Evolutionary conservation across 1,140 invertebrate species (phyloP).

Genomic region (Platorchestia sp.): DNA sequence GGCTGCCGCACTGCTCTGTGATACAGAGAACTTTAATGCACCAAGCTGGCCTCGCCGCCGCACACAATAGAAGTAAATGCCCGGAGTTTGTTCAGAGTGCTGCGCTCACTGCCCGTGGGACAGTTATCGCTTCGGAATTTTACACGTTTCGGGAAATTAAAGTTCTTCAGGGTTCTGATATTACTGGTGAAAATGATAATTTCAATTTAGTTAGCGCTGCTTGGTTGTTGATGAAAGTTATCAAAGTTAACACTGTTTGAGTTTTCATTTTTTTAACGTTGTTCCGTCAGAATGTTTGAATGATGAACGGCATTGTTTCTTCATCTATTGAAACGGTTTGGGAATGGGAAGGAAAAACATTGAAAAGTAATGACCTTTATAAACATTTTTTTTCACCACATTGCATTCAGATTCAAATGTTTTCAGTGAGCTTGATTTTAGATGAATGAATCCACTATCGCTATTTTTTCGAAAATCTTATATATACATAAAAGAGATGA

Average conservation of each 20-base stretch:
- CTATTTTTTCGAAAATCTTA: too few relatives aligned
- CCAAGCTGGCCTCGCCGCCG: not conserved
- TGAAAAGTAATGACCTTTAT: not conserved
- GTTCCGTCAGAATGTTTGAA: not conserved
- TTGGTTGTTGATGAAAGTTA: not conserved
- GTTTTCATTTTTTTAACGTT: not conserved
- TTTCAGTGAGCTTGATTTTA: too few relatives aligned
- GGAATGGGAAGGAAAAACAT: not conserved
- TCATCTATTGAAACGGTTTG: not conserved
- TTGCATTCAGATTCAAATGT: not conserved
- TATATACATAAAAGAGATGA: too few relatives aligned
- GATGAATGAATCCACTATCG: too few relatives aligned
- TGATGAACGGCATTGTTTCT: not conserved
- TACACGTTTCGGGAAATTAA: not conserved
- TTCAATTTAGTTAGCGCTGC: not conserved
- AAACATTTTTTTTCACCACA: not conserved
- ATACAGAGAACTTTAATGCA: conserved; percentile 16
- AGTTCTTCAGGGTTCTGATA: not conserved
- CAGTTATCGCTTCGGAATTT: not conserved
- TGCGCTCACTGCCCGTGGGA: not conserved
- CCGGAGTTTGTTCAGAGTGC: not conserved
- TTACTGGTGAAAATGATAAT: not conserved
- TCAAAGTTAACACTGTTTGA: not conserved
- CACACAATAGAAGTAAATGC: conserved; percentile 13
- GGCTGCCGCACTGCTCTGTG: not conserved